Percentiles rank a stretch among this genome's conserved stretches.
Conservation (phyloP, 2,888 invertebrate genomes). For the Camponotus fellah region DNA sequence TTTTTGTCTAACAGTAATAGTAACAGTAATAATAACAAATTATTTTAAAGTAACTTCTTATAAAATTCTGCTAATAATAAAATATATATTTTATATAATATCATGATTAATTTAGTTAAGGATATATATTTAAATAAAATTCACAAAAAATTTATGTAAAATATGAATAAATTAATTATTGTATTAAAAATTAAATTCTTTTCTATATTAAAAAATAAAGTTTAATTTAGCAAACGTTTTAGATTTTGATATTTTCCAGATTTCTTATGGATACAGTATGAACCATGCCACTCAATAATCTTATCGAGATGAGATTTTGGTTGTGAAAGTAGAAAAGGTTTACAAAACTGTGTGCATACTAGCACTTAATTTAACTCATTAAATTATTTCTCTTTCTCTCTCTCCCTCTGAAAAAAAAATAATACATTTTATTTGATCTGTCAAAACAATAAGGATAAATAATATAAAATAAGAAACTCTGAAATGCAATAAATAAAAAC, state of each 20-base stretch:
- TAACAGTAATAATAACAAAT: too few relatives aligned
- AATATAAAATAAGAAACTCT: too few relatives aligned
- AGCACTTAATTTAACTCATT: neutral
- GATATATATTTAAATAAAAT: slow-evolving; percentile 9
- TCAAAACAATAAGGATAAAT: neutral
- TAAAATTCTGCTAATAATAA: neutral
- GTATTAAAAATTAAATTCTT: slow-evolving; percentile 69
- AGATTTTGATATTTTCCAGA: slow-evolving; percentile 42
- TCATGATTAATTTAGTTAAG: neutral
- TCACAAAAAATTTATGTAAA: neutral
- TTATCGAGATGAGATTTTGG: neutral
- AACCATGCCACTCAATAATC: neutral
- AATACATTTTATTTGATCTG: neutral
- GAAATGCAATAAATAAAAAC: neutral
- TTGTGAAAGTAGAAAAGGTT: neutral
- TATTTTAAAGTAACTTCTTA: too few relatives aligned
- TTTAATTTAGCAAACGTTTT: slow-evolving; percentile 60
- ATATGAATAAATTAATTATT: neutral
- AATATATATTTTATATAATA: neutral
- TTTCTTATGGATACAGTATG: slow-evolving; percentile 11
- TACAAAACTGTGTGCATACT: neutral
- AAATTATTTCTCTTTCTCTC: too few relatives aligned
- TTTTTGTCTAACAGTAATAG: too few relatives aligned
- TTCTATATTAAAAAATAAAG: slow-evolving; percentile 73
- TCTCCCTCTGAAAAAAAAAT: neutral